Percentiles rank a stretch among this genome's conserved stretches.
These are phyloP conservation scores for Pollenia amentaria DNA, from an alignment of 2,888 invertebrate genomes.

Conservation along the genomic window DNA sequence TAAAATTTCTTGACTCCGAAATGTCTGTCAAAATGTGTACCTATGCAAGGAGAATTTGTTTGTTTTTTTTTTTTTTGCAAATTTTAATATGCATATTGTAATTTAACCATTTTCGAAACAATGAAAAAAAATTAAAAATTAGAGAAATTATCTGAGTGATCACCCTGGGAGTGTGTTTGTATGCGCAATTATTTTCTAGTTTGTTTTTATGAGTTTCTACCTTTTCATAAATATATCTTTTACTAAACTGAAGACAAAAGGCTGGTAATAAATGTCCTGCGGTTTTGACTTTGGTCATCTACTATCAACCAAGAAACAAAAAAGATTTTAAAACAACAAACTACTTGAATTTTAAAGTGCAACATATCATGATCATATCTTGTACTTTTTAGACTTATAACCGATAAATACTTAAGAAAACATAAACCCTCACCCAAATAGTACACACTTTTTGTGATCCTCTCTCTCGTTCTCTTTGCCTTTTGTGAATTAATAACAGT, in stretches of 20 bases:
- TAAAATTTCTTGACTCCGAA: constrained; percentile 39
- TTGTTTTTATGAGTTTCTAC: constrained; percentile 56
- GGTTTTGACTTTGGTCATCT: constrained; percentile 75
- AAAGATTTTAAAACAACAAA: constrained; percentile 22
- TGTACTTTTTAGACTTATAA: constrained; percentile 7
- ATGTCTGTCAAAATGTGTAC: constrained; percentile 55
- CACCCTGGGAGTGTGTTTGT: constrained; percentile 58
- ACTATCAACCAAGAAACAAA: constrained; percentile 61
- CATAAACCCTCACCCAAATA: constrained; percentile 29
- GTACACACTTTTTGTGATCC: constrained; percentile 27
- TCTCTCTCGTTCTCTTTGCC: background rate
- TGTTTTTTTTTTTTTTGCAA: constrained; percentile 9
- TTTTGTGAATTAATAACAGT: constrained; percentile 32
- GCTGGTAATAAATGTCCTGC: constrained; percentile 80
- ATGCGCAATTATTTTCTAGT: constrained; percentile 69
- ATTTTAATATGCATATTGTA: constrained; percentile 30
- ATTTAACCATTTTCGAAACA: constrained; percentile 43
- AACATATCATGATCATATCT: constrained; percentile 39
- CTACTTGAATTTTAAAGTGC: constrained; percentile 60
- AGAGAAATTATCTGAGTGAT: constrained; percentile 59
- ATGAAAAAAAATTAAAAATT: constrained; percentile 26
- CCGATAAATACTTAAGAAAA: constrained; percentile 66
- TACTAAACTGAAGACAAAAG: constrained; percentile 53
- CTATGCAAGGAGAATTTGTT: constrained; percentile 2
- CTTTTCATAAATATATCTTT: background rate